These are phyloP conservation scores for Epinephelus fuscoguttatus DNA, from an alignment of 2,113 vertebrate species.

Conservation along the genomic window DNA sequence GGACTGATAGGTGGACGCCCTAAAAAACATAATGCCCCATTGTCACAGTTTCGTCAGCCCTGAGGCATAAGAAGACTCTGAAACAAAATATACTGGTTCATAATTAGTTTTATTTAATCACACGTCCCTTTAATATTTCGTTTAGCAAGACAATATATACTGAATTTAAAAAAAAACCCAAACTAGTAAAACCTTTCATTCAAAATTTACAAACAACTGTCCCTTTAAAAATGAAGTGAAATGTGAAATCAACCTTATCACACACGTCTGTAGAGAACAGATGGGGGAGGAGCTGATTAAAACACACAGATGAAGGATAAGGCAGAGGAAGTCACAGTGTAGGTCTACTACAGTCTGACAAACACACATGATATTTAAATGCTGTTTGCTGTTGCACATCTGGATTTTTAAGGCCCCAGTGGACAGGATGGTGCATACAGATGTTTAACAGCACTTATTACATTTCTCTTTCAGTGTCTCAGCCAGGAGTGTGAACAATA, in stretches of 20 bases:
- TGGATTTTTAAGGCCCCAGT: neutral
- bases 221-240: slow-evolving; percentile 15
- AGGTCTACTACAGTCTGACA: neutral
- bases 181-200: slow-evolving; percentile 41
- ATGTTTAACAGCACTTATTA: neutral
- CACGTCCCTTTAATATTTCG: slow-evolving; percentile 42
- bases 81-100: neutral
- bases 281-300: neutral
- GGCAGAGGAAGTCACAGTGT: neutral
- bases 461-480: neutral
- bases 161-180: slow-evolving; percentile 22
- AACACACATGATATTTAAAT: neutral
- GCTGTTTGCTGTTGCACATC: neutral
- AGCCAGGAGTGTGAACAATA: neutral
- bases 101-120: slow-evolving; percentile 63
- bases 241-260: neutral
- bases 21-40: too few relatives aligned
- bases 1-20: too few relatives aligned
- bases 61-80: neutral
- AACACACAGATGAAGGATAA: neutral
- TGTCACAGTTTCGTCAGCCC: too few relatives aligned
- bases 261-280: neutral
- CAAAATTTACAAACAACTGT: slow-evolving; percentile 35
- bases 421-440: neutral
- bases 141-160: slow-evolving; percentile 22